Evolutionary conservation across 2,888 invertebrate genomes (phyloP).

Genomic region (Augiades crinisus): DNA sequence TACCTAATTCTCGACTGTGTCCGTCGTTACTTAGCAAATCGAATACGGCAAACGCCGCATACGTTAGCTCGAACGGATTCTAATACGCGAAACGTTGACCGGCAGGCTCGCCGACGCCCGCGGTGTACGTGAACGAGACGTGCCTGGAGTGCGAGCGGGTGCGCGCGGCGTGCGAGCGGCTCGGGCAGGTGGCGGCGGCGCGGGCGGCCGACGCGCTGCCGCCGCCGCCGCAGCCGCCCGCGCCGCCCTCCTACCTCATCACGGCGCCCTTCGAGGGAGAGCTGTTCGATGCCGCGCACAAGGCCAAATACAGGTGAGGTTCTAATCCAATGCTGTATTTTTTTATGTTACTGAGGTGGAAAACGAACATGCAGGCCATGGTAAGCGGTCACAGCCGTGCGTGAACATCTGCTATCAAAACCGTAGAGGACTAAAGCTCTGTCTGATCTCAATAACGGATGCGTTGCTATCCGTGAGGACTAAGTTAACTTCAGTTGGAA

Average conservation of each 20-base stretch:
- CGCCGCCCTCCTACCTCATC: conserved; percentile 79
- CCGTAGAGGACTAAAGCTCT: no score
- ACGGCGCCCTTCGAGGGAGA: conserved; percentile 88
- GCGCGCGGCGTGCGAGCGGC: conserved; percentile 73
- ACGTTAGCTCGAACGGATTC: no score
- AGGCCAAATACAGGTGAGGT: conserved; percentile 74
- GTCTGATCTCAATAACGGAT: no score
- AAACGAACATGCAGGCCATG: no score
- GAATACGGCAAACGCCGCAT: no score
- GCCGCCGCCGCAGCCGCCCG: conserved; percentile 57
- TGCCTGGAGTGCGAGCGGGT: conserved; percentile 75
- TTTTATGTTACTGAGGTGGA: no score
- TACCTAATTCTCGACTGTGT: no score
- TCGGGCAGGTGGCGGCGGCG: conserved; percentile 68
- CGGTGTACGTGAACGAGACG: conserved; percentile 71
- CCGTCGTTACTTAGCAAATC: no score
- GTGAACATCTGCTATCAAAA: no score
- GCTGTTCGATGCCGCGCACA: conserved; percentile 85
- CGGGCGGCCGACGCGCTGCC: conserved; percentile 63
- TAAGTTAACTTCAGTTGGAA: no score
- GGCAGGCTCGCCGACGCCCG: conserved; percentile 64
- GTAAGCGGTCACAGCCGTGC: no score
- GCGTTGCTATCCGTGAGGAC: no score
- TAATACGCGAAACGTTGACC: conserved; percentile 12
- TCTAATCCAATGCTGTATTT: background rate